Evolutionary conservation across 1,140 invertebrate genomes (phyloP), one percentile per base, ranked within the genome.

Genomic region (Thaumatotibia leucotreta): DNA sequence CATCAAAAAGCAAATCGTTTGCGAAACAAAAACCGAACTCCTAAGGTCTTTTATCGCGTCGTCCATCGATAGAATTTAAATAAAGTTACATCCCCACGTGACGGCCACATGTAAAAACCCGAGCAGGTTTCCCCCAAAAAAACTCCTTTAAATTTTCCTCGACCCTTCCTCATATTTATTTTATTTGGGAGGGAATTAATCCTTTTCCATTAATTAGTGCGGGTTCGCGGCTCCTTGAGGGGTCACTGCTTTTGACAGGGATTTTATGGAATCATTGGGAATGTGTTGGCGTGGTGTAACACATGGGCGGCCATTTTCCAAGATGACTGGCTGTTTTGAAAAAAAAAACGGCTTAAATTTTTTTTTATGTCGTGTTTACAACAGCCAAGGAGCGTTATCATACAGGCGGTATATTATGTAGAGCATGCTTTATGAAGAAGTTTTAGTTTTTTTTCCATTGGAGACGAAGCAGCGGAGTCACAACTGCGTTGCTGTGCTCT

Each of bases 171-270:
- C 87, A 89, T 88, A 89, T 89, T 89, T 89, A 89, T 89, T 89
- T 89, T 88, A 89, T 89, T 89, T 89, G 84, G 79, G 78, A 82
- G 84, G 80, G 88, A 87, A 88, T 90, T 88, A 90, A 90, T 90
- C 87, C 87, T 88, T 89, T 89, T 88, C 86, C 87, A 89, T 89
- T 89, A 89, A 89, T 89, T 89, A 89, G 86, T 87, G 87, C 84
- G 82, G 83, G 86, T 75, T 79, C 77, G 76, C 75, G 73, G 83
- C 78, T 75, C 84, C 82, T 84, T 86, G 83, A 82, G 82, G 81
- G 80, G 77, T 74, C 73, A 54, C 27, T 33, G 61, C 31, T 29
- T 32, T 22, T 32, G 61, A 58, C 52, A 14, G 23, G 52, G 52
- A 8, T 58, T 58, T 20, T 27, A 54, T 58, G n/a, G 20, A 58